Evolutionary conservation across 2,797 vertebrate species (phyloP), one percentile per base, ranked within the genome.

Genomic region (Ctenosaura bakeri): DNA sequence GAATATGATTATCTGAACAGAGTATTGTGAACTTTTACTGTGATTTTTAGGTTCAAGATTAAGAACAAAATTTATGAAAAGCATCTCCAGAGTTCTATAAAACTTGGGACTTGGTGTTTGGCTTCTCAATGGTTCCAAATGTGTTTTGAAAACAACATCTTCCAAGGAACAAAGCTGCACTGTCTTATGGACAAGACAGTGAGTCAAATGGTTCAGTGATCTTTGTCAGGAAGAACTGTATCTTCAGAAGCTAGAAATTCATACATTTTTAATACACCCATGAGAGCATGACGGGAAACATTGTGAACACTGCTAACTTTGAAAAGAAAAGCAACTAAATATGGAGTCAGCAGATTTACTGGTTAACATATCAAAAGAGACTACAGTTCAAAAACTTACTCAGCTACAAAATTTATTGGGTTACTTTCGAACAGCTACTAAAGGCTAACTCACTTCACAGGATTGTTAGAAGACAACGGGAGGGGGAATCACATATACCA

Each of bases 101-200:
- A 76, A 59, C 85, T 4, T 77, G 84, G 81, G 94, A 69, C 87
- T 86, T 93, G 85, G 62, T 85, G 52, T 64, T 91, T 82, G 84
- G 73, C 92, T 9, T 92, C 86, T 90, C 89, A 86, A 80, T 89
- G 52, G 82, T 86, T 83, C 77, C 88, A 82, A 86, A 89, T 88
- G 46, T 24, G 64, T 88, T 90, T 87, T 22, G 38, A 92, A 87
- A 91, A 79, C 32, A n/a, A 26, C 56, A 83, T 74, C 56, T 73
- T 24, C 84, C 50, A 85, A 29, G 59, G 83, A 91, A 86, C 56
- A 82, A 38, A 86, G 87, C 90, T 92, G 94, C 91, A 90, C 85
- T 88, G 76, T 79, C 42, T 89, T 26, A 38, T 83, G 26, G 74
- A 94, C 5, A 80, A 59, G 88, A 77, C 89, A 89, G 90, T 71